Conservation (phyloP, 2,113 vertebrate genomes). For the Rallus limicola region DNA sequence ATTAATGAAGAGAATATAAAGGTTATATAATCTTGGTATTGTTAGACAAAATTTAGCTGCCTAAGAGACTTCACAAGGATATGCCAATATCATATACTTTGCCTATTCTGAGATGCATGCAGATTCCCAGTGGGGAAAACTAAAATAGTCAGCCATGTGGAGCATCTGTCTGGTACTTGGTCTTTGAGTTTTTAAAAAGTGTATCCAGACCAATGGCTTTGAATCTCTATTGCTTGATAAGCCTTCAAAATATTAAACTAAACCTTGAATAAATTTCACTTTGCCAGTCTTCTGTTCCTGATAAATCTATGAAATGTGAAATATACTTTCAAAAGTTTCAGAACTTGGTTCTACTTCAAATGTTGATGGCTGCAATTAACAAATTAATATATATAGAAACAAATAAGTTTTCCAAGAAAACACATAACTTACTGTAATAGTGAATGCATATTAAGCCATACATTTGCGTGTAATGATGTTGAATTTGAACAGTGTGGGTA, state of each 20-base stretch:
- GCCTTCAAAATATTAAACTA: not conserved
- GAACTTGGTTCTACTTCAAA: not conserved
- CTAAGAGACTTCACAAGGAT: not conserved
- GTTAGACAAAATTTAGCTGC: not conserved
- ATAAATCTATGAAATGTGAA: not conserved
- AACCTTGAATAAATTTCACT: not conserved
- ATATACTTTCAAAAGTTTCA: not conserved
- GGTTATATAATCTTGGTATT: not conserved
- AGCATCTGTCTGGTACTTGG: not conserved
- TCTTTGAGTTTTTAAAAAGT: not conserved
- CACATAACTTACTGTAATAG: not conserved
- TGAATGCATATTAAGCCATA: not conserved
- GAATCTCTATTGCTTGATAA: not conserved
- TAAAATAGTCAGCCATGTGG: not conserved
- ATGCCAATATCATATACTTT: not conserved
- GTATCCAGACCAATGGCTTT: not conserved
- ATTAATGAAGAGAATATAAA: not conserved
- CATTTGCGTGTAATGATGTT: not conserved
- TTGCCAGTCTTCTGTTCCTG: not conserved
- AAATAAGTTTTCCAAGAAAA: not conserved
- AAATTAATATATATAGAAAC: not conserved
- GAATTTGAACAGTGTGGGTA: not conserved
- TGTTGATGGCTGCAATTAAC: not conserved
- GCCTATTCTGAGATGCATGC: not conserved
- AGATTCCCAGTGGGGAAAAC: not conserved